phyloP scores from a whole-genome alignment of 1,140 invertebrate species.

The honey bee (Apis mellifera) region DNA sequence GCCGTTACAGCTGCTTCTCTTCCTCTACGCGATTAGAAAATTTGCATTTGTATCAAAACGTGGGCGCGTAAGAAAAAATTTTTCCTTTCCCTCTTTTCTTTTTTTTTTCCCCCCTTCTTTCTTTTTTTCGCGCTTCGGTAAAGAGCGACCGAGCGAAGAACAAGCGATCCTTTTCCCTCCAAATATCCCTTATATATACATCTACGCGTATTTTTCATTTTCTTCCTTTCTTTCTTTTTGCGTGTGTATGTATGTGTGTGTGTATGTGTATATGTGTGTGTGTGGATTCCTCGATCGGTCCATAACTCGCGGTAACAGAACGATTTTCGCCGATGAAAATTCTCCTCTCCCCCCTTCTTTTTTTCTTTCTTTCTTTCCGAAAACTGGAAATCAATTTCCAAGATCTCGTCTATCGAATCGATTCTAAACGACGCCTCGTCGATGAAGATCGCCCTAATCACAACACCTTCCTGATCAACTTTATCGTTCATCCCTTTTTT shows the following conservation, averaged over 20 bases:
- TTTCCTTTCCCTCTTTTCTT: too few species aligned
- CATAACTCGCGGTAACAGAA: neutral
- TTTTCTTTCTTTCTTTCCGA: neutral
- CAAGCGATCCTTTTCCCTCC: constrained; percentile 26
- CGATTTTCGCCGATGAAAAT: constrained; percentile 24
- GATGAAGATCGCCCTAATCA: neutral
- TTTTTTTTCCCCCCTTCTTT: neutral
- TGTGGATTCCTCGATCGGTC: constrained; percentile 17
- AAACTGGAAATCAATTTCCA: too few species aligned
- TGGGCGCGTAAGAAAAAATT: constrained; percentile 66
- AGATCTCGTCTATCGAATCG: too few species aligned
- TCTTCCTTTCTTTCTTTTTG: too few species aligned
- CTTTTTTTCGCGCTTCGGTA: constrained; percentile 55
- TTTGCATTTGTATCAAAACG: constrained; percentile 79
- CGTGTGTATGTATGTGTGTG: too few species aligned
- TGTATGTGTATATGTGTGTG: neutral
- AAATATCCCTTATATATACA: neutral
- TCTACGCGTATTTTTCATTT: neutral
- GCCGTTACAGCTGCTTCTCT: constrained; percentile 46
- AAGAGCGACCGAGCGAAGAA: constrained; percentile 69
- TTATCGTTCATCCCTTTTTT: too few species aligned
- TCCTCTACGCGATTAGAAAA: constrained; percentile 76
- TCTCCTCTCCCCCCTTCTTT: neutral
- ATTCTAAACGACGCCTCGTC: neutral
- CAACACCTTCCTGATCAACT: neutral